Evolutionary conservation across 2,888 invertebrate species (phyloP).

Genomic region (Eilema sororculum): DNA sequence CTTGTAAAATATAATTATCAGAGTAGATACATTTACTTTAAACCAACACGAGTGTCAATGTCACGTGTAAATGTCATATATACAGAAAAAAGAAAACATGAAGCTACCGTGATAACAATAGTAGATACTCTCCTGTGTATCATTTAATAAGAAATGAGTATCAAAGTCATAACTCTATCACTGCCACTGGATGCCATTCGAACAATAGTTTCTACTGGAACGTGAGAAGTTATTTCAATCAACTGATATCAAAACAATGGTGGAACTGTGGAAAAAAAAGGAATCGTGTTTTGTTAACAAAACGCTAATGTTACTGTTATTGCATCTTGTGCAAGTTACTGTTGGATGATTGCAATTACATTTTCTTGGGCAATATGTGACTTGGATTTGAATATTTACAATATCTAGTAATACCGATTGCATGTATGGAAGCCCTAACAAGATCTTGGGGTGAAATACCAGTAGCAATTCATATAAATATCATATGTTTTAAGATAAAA

Average conservation of each 20-base stretch:
- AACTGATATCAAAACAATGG: slow-evolving; percentile 70
- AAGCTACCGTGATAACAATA: background rate
- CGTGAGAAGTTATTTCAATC: slow-evolving; percentile 77
- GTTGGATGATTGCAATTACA: slow-evolving; percentile 38
- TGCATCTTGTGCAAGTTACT: slow-evolving; percentile 60
- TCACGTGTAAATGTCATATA: background rate
- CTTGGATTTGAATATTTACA: background rate
- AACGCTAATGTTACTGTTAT: slow-evolving; percentile 68
- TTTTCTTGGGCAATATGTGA: slow-evolving; percentile 8
- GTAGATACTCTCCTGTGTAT: background rate
- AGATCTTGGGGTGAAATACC: background rate
- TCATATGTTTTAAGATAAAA: no score
- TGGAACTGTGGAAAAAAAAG: slow-evolving; percentile 71
- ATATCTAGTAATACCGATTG: no score
- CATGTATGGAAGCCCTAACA: no score
- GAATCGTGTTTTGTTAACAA: slow-evolving; percentile 68
- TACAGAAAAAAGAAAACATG: background rate
- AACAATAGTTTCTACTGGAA: slow-evolving; percentile 63
- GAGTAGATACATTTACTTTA: background rate
- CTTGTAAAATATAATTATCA: background rate
- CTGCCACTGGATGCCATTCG: slow-evolving; percentile 32
- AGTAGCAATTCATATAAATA: no score
- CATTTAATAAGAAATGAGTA: slow-evolving; percentile 19
- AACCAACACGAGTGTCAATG: background rate
- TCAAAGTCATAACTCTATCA: slow-evolving; percentile 25